A percentile compares a stretch with the other conserved stretches of the same genome.
Conservation (phyloP, 2,888 invertebrate species). For the Dicyrtomina minuta region DNA sequence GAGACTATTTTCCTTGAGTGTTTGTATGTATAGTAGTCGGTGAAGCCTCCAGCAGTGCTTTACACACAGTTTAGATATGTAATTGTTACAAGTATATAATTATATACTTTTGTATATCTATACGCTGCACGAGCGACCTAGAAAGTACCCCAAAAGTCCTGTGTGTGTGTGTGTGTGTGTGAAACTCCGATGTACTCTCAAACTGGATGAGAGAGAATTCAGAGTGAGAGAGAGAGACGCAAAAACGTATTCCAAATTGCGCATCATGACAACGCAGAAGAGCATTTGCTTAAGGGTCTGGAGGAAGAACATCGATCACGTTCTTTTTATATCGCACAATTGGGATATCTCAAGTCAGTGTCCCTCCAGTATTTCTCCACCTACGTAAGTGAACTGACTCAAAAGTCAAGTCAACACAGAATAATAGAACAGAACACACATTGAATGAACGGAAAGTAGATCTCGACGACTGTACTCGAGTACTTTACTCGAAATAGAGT, state of each 20-base stretch:
- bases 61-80: too few species aligned
- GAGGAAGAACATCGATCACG: slow-evolving; percentile 28
- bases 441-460: too few species aligned
- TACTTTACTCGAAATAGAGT: neutral
- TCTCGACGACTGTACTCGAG: neutral
- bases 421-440: too few species aligned
- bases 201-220: neutral
- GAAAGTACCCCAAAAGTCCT: neutral
- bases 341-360: slow-evolving; percentile 4
- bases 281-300: slow-evolving; percentile 15
- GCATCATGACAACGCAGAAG: slow-evolving; percentile 33
- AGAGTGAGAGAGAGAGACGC: slow-evolving; percentile 21
- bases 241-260: slow-evolving; percentile 34
- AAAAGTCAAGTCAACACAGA: too few species aligned
- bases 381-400: slow-evolving; percentile 14
- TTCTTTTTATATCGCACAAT: neutral
- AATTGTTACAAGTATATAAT: too few species aligned
- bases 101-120: too few species aligned
- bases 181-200: neutral
- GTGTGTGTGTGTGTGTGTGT: neutral
- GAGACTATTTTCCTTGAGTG: too few species aligned
- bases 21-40: too few species aligned
- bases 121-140: too few species aligned
- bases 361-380: slow-evolving; percentile 18
- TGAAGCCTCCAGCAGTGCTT: too few species aligned